Evolutionary conservation across 2,113 vertebrate species (phyloP), one percentile per base, ranked within the genome.

Genomic region (Rhabdomys dilectus): DNA sequence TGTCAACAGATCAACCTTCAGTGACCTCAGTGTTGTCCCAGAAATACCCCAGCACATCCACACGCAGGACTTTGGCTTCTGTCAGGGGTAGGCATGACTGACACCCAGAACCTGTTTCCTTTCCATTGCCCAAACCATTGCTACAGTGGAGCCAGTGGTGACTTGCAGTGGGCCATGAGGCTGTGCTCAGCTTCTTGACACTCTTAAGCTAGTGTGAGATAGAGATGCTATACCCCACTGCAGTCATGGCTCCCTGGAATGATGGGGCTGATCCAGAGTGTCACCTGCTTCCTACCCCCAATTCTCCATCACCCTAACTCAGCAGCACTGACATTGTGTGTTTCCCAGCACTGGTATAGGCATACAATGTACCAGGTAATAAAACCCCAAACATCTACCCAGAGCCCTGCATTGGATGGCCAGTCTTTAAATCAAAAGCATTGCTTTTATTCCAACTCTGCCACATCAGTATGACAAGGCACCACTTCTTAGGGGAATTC

Each of bases 301-400:
- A 24, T 6, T 39, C 31, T 60, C n/a, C 4, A 0, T 42, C 81
- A 62, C 82, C 77, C 70, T 17, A 11, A 36, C 24, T 26, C 0
- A 12, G 89, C 45, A 77, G 45, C 0, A 1, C 77, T 4, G 22
- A 92, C 91, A 17, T 0, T 0, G 22, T 87, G 39, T 31, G 4
- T 87, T 73, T 58, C 31, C 31, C n/a, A 53, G 39, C 12, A 34
- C 39, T 58, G 15, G 86, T 29, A 24, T 16, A 34, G 15, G 81
- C 24, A 24, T 16, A 29, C 3, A 66, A 56, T 0, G 48, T 0
- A 26, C n/a, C 3, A 0, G 29, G 0, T 2, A 60, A 64, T 39
- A 66, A 45, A 93, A 39, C 3, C n/a, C 2, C 70, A 36, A 36
- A 53, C 45, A 3, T 13, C 19, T 60, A 76, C 8, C 29, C 72